Evolutionary conservation across 2,888 invertebrate species (phyloP).

Genomic region (Crematogaster levior): DNA sequence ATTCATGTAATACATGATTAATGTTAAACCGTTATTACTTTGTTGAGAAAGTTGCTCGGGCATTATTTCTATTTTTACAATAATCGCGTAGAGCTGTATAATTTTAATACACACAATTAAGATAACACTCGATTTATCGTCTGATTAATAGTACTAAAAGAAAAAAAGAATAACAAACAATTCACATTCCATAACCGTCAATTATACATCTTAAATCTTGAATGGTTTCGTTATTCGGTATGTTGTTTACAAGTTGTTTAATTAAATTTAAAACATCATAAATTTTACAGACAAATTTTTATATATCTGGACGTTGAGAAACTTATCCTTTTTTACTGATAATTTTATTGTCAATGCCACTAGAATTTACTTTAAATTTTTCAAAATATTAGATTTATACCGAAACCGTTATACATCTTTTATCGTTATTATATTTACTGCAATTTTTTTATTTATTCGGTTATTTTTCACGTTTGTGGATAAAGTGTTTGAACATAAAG

Average conservation of each 20-base stretch:
- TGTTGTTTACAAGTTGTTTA: too few species aligned
- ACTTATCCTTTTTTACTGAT: background rate
- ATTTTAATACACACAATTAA: background rate
- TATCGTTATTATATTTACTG: background rate
- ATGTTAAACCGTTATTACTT: slow-evolving; percentile 40
- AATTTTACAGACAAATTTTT: background rate
- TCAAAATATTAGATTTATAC: background rate
- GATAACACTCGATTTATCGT: slow-evolving; percentile 58
- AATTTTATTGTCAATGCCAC: background rate
- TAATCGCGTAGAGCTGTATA: background rate
- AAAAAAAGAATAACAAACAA: slow-evolving; percentile 29
- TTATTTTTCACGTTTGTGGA: background rate
- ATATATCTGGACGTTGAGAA: background rate
- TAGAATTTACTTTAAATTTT: background rate
- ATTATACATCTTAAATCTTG: slow-evolving; percentile 57
- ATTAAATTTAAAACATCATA: too few species aligned
- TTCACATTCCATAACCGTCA: slow-evolving; percentile 33
- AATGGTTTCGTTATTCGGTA: slow-evolving; percentile 52
- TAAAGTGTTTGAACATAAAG: background rate
- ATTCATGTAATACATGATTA: slow-evolving; percentile 36
- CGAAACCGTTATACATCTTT: background rate
- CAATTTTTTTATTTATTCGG: background rate
- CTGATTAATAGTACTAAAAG: slow-evolving; percentile 52
- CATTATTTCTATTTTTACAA: slow-evolving; percentile 26
- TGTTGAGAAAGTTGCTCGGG: slow-evolving; percentile 26